phyloP scores from a whole-genome alignment of 2,888 invertebrate genomes.

The Unio pictorum region DNA sequence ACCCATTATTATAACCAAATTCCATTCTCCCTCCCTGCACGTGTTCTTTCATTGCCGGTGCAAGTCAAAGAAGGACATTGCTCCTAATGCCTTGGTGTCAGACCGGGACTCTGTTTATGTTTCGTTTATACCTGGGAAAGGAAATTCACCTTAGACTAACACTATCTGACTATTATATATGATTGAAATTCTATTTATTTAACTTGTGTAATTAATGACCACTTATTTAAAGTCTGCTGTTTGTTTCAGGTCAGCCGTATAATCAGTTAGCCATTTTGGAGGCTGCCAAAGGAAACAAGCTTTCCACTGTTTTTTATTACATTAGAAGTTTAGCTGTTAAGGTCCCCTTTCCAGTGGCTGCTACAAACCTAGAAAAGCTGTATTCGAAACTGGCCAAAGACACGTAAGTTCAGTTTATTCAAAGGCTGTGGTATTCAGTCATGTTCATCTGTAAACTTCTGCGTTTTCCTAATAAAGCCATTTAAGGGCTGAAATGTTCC shows the following conservation, averaged over 20 bases:
- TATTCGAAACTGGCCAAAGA: constrained; percentile 74
- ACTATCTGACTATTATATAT: too few species aligned
- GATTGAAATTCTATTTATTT: too few species aligned
- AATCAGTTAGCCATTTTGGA: constrained; percentile 88
- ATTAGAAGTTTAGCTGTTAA: constrained; percentile 86
- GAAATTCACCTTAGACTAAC: too few species aligned
- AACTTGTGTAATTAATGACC: too few species aligned
- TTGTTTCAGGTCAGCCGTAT: constrained; percentile 84
- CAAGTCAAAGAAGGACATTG: too few species aligned
- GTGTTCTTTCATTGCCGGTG: too few species aligned
- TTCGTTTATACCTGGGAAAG: too few species aligned
- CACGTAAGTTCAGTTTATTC: constrained; percentile 45
- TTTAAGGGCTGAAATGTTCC: background rate
- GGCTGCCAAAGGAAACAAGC: constrained; percentile 83
- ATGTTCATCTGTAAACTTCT: background rate
- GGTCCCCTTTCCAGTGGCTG: constrained; percentile 88
- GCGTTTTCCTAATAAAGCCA: background rate
- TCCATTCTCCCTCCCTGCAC: too few species aligned
- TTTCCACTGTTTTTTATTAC: constrained; percentile 89
- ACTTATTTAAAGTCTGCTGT: background rate
- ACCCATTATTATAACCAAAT: too few species aligned
- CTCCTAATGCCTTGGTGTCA: too few species aligned
- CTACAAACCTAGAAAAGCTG: constrained; percentile 84
- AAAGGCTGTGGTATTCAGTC: background rate
- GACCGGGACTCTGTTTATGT: too few species aligned